These are phyloP conservation scores for Drosophila albomicans DNA, from an alignment of 1,140 invertebrate species.

Conservation along the genomic window DNA sequence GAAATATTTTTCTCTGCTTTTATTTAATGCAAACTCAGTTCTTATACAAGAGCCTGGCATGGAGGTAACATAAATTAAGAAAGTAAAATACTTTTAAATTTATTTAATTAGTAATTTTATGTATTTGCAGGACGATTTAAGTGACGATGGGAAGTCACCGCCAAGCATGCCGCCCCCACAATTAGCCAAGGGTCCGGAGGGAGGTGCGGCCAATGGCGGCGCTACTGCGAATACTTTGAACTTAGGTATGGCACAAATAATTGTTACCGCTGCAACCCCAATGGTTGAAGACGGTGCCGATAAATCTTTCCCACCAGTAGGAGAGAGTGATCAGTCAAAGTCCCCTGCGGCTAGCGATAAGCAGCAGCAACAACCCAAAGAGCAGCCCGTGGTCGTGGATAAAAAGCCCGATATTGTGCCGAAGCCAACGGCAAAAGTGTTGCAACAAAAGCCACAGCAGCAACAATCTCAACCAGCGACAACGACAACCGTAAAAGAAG, in stretches of 20 bases:
- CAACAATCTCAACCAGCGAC: slow-evolving; percentile 4
- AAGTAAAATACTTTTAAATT: neutral
- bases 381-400: slow-evolving; percentile 40
- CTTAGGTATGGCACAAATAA: slow-evolving; percentile 93
- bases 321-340: slow-evolving; percentile 64
- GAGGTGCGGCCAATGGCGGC: slow-evolving; percentile 71
- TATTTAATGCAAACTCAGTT: slow-evolving; percentile 79
- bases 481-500: slow-evolving; percentile 76
- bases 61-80: slow-evolving; percentile 64
- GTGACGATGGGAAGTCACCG: slow-evolving; percentile 80
- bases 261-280: slow-evolving; percentile 95
- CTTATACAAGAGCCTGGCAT: slow-evolving; percentile 83
- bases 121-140: slow-evolving; percentile 73
- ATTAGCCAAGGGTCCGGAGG: slow-evolving; percentile 68
- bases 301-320: slow-evolving; percentile 85
- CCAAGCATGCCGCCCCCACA: slow-evolving; percentile 77
- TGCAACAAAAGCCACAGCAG: slow-evolving; percentile 75
- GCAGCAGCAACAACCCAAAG: slow-evolving; percentile 34
- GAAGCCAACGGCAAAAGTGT: slow-evolving; percentile 83
- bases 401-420: slow-evolving; percentile 75
- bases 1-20: slow-evolving; percentile 56
- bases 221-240: slow-evolving; percentile 66
- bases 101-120: neutral
- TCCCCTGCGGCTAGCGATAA: slow-evolving; percentile 19
- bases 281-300: slow-evolving; percentile 90